phyloP scores from a whole-genome alignment of 1,140 invertebrate genomes.

The Papilio xuthus region DNA sequence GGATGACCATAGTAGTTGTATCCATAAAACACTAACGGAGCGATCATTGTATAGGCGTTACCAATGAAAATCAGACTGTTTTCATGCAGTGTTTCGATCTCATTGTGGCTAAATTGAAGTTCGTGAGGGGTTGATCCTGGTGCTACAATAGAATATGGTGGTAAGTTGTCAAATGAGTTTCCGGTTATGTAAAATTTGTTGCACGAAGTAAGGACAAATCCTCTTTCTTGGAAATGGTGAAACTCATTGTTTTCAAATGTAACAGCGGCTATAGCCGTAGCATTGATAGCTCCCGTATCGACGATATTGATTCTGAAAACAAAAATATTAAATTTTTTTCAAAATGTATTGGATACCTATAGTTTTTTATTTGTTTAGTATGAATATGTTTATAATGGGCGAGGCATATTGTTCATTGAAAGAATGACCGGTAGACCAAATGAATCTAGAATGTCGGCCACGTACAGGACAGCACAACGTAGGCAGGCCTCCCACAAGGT shows the following conservation, averaged over 20 bases:
- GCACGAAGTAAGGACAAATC: slow-evolving; percentile 84
- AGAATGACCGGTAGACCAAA: not conserved
- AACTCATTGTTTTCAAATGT: slow-evolving; percentile 85
- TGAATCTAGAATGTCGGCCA: not conserved
- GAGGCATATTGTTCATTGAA: not conserved
- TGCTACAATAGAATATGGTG: slow-evolving; percentile 81
- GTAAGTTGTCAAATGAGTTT: slow-evolving; percentile 84
- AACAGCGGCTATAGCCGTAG: slow-evolving; percentile 82
- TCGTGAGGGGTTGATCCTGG: slow-evolving; percentile 74
- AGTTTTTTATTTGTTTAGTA: not conserved
- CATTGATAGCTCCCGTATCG: slow-evolving; percentile 83
- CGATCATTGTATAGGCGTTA: slow-evolving; percentile 72
- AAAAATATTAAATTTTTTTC: slow-evolving; percentile 36
- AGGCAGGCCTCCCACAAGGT: not conserved
- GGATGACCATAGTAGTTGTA: slow-evolving; percentile 84
- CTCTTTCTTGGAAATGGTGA: slow-evolving; percentile 78
- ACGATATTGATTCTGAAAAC: slow-evolving; percentile 84
- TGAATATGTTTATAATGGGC: not conserved
- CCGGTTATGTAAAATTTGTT: slow-evolving; percentile 84
- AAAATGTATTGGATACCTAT: not conserved
- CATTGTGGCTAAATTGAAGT: slow-evolving; percentile 85
- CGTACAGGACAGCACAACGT: not conserved
- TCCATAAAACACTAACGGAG: slow-evolving; percentile 79
- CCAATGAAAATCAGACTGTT: slow-evolving; percentile 83
- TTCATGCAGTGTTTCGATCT: slow-evolving; percentile 79